Evolutionary conservation across 2,888 invertebrate species (phyloP), one percentile per base, ranked within the genome.

Genomic region (Zygogramma bicolorata): DNA sequence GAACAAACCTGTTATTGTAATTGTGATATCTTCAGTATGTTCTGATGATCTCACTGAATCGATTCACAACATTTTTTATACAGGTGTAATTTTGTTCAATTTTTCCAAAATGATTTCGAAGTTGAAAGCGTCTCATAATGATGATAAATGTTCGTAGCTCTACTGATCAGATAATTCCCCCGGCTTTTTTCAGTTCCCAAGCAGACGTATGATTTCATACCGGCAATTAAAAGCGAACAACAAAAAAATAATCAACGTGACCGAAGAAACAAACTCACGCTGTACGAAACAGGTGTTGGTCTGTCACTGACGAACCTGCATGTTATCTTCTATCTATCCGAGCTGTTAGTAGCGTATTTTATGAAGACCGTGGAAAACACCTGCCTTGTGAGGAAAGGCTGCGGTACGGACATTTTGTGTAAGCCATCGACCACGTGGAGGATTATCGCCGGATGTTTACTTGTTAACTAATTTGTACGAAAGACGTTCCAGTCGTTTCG

Each of bases 311-410:
- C 46, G 73, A 74, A 71, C 73, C 71, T 75, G 71, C 75, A 69
- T 63, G 57, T 75, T 75, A 75, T 71, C 65, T 67, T 59, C 60
- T 71, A 75, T 46, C 29, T 63, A 63, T 75, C 75, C 69, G 70
- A 71, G 68, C 73, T 68, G 75, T 74, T 69, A 65, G 63, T 29
- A 46, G 77, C 78, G 79, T 79, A 77, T 78, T 81, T 81, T 79
- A 79, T 77, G 79, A 77, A 74, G 74, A 76, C 75, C 77, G 78
- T 77, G 77, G 68, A 79, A 73, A 77, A 69, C 81, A 81, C 80
- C 81, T 81, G 81, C 81, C 77, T 65, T 72, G 75, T 75, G 75
- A 25, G 75, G 77, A 77, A 75, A 71, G 75, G 74, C 78, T 75
- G 75, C 75, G 77, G 75, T 68, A 75, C 71, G 74, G 65, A 34